Evolutionary conservation across 2,888 invertebrate species (phyloP).

Genomic region (Linnaemya tessellans): DNA sequence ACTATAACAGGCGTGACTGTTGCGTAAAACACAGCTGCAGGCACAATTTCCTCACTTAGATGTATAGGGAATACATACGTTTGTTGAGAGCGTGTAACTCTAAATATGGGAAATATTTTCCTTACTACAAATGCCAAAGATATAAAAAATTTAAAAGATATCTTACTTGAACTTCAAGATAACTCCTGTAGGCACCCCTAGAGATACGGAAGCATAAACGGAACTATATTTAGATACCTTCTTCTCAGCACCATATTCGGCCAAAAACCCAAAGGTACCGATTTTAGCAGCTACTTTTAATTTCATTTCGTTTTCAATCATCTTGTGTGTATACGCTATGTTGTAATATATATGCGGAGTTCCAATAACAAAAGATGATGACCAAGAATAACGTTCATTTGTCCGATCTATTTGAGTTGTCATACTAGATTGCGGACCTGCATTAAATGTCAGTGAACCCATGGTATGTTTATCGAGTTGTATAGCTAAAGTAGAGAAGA

Average conservation of each 20-base stretch:
- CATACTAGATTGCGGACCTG: conserved; percentile 88
- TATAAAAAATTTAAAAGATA: not conserved
- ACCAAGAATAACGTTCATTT: conserved; percentile 87
- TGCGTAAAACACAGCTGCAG: conserved; percentile 96
- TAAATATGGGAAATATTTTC: conserved; percentile 79
- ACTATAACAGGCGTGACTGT: conserved; percentile 93
- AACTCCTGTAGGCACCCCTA: conserved; percentile 95
- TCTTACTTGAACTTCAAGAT: conserved; percentile 92
- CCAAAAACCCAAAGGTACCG: conserved; percentile 93
- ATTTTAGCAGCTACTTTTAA: conserved; percentile 89
- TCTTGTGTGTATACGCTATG: conserved; percentile 90
- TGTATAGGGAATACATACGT: conserved; percentile 94
- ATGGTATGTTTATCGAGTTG: conserved; percentile 94
- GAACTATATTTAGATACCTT: conserved; percentile 95
- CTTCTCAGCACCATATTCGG: conserved; percentile 97
- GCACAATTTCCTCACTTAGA: conserved; percentile 94
- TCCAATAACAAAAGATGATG: conserved; percentile 91
- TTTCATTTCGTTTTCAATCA: conserved; percentile 91
- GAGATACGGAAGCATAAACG: conserved; percentile 91
- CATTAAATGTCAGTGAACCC: conserved; percentile 93
- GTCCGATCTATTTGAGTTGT: conserved; percentile 92
- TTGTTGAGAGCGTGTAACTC: conserved; percentile 93
- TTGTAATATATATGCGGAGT: conserved; percentile 91
- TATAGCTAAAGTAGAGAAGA: conserved; percentile 91
- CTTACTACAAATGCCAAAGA: not conserved